Base-by-base conservation (phyloP, 2,113 vertebrate species). In the Rhagologus leucostigma region DNA sequence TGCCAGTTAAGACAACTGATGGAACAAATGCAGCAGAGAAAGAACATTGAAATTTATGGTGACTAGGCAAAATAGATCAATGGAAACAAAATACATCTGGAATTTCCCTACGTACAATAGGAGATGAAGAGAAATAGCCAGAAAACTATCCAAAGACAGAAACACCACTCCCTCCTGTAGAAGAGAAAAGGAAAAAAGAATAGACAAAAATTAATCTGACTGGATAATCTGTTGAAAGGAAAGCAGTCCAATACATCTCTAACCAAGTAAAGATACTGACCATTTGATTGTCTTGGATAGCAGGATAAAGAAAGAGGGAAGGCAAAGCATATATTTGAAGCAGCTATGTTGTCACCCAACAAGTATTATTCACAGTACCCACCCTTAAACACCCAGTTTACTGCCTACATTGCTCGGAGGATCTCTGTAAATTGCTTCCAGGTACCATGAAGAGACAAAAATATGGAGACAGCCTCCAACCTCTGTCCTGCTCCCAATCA, bases 61-160 rank as follows among this genome's bases (percentile, higher is more conserved):
- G 92, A 94, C 85, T 93, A 71, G 47, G 79, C 80, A 92, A 86
- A 96, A 92, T 71, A 88, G 88, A 95, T 96, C 85, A 97, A 88
- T 88, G 59, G 33, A 56, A 95, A 50, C 29, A 93, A 93, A 96
- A 89, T 74, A n/a, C 8, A 71, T 70, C 64, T 41, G 71, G 71
- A 92, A 63, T 95, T 80, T 94, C 88, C 47, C 64, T 86, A 10
- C 20, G 42, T 92, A 60, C 30, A 86, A 41, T 7, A 83, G 18
- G 7, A 90, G 41, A 85, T 74, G 26, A 84, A 86, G 41, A 92
- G 52, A 49, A 97, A 90, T 71, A 94, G 32, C 47, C 26, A 81
- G 64, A 90, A 96, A 93, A 80, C 8, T 22, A 76, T 65, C 35
- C 33, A 60, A 87, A 75, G 60, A 57, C 29, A 93, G 44, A 80